Evolutionary conservation across 2,888 invertebrate species (phyloP), one percentile per base, ranked within the genome.

Genomic region (Amiota minor): DNA sequence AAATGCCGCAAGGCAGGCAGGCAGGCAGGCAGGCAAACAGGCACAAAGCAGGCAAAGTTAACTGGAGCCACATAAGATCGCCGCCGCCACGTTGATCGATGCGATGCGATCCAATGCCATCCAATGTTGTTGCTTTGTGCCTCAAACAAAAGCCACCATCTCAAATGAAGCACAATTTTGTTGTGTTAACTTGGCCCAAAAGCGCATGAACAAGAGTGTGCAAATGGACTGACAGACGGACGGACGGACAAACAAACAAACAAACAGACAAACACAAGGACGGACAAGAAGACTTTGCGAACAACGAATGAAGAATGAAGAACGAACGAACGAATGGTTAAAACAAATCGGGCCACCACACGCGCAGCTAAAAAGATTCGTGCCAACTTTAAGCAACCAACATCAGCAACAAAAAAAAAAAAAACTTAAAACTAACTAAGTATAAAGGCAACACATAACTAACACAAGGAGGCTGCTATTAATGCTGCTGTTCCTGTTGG

Each of bases 341-440:
- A 16, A 46, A 80, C 80, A 80, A 80, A 80, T 79, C 79, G 80
- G 80, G 76, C 80, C 80, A 80, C 80, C 80, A 80, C 80, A 80
- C 80, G 80, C 80, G 79, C 79, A 35, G 35, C 35, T 35, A 35
- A 35, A 35, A 35, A 35, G 35, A 35, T 35, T 35, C 35, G 35
- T 35, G 35, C 35, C 35, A 35, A 35, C 35, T 35, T 35, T 0
- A 35, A 35, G 35, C 35, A 35, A 35, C 35, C 35, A 35, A 35
- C 35, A 35, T 35, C 35, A 35, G 4, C 6, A 35, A 35, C 35
- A 35, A 3, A 1, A 23, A 23, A 1, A 23, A 3, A 1, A 35
- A 35, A 35, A 35, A 35, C n/a, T n/a, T n/a, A n/a, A n/a, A n/a
- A n/a, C n/a, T n/a, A n/a, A n/a, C 35, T 35, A 23, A 23, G 23